A percentile compares a stretch with the other conserved stretches of the same genome.
Evolutionary conservation across 2,888 invertebrate genomes (phyloP).

Genomic region (Drosophila emarginata): DNA sequence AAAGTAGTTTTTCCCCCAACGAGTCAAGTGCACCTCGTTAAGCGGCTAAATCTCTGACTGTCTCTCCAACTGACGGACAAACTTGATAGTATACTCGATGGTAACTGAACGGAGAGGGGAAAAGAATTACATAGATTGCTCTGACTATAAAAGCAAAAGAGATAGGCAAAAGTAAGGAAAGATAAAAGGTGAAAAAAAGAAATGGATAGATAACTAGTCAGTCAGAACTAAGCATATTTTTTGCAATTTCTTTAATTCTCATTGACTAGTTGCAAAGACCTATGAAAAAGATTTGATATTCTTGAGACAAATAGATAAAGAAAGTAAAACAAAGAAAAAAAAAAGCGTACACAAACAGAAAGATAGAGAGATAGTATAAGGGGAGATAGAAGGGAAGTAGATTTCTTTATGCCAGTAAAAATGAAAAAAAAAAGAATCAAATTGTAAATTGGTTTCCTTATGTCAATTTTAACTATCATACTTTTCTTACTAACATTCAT

Average conservation of each 20-base stretch:
- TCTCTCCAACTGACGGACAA: slow-evolving; percentile 20
- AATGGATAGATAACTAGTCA: no score
- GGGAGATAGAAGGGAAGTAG: neutral
- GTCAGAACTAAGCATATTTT: no score
- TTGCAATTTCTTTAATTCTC: no score
- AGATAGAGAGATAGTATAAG: neutral
- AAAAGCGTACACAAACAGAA: neutral
- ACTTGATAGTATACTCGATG: slow-evolving; percentile 16
- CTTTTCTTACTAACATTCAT: neutral
- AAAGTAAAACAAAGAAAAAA: no score
- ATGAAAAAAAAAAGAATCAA: no score
- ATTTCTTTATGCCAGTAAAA: no score
- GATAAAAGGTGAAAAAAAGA: neutral
- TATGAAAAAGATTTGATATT: no score
- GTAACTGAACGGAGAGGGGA: neutral
- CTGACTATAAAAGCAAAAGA: neutral
- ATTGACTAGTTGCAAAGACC: no score
- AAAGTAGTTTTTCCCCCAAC: slow-evolving; percentile 24
- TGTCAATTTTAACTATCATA: no score
- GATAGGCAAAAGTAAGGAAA: neutral
- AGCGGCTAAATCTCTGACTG: slow-evolving; percentile 42
- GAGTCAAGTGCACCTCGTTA: slow-evolving; percentile 42
- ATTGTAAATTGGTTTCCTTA: no score
- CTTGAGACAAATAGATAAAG: no score
- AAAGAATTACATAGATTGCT: neutral